Base-by-base conservation (phyloP, 2,113 vertebrate species). In the Potamarius usumacintae region DNA sequence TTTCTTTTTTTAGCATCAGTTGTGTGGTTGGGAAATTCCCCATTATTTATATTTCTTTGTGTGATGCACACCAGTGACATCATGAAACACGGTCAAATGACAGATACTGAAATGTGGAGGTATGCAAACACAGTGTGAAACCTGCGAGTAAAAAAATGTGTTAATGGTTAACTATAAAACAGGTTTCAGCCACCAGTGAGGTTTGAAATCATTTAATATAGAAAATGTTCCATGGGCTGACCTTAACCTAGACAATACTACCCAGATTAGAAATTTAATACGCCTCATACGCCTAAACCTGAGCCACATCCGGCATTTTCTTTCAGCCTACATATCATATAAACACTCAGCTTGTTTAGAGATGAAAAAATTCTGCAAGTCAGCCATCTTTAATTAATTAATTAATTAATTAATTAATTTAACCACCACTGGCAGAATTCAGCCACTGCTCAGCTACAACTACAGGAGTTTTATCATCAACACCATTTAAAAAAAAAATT, bases 111-210 rank as follows among this genome's bases (percentile, higher is more conserved):
- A 60, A 60, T 12, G 18, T 58, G n/a, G 14, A 18, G 14, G 4
- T 81, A 42, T 22, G 55, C 57, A 62, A 82, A 62, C 30, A 82
- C 20, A 48, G 0, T 82, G 79, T 82, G 57, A 82, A 62, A 82
- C 30, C 57, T 7, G 30, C 12, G 18, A 1, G 30, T 57, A 7
- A 7, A 42, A 42, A 60, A 82, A 22, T 81, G 9, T 42, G 57
- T 82, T 48, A 22, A 62, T 48, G 25, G 2, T 62, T 48, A 42
- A 25, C 1, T 42, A 62, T 62, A 60, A 62, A 22, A 34, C 48
- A 10, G 25, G n/a, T 48, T 62, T 57, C 55, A 5, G 27, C n/a
- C 10, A 62, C 30, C 30, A 48, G 7, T 22, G 10, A 42, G 57
- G 9, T 27, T 42, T 57, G 0, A 34, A 42, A 42, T 81, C 3